phyloP scores from a whole-genome alignment of 2,113 vertebrate species.

The Tachysurus fulvidraco region DNA sequence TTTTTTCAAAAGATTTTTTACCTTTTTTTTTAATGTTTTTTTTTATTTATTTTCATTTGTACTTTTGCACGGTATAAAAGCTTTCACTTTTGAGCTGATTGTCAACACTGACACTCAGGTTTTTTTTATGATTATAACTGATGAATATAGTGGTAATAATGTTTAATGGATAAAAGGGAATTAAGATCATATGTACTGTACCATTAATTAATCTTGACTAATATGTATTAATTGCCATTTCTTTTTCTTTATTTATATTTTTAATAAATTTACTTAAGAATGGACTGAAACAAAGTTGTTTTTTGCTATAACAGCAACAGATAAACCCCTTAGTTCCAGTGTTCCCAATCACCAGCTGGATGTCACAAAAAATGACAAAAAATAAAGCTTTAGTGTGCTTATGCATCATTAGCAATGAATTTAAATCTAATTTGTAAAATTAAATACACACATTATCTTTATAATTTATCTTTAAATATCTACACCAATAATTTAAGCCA shows the following conservation, averaged over 20 bases:
- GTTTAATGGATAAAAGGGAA: conserved; percentile 70
- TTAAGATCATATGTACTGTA: conserved; percentile 65
- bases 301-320: not conserved
- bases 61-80: conserved; percentile 61
- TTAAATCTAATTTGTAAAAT: not conserved
- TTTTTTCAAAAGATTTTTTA: not conserved
- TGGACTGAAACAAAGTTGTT: not conserved
- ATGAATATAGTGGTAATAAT: conserved; percentile 35
- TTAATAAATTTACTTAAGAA: conserved; percentile 69
- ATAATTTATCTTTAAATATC: not conserved
- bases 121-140: conserved; percentile 46
- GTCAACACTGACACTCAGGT: conserved; percentile 5
- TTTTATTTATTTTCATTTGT: conserved; percentile 38
- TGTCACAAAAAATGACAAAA: not conserved
- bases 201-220: conserved; percentile 63
- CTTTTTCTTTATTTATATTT: conserved; percentile 57
- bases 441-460: not conserved
- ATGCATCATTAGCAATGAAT: not conserved
- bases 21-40: conserved; percentile 25
- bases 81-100: conserved; percentile 54
- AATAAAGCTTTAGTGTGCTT: not conserved
- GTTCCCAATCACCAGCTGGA: not conserved
- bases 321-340: not conserved
- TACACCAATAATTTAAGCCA: not conserved
- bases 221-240: conserved; percentile 64